Evolutionary conservation across 2,797 vertebrate genomes (phyloP).

Genomic region (Microcaecilia unicolor): DNA sequence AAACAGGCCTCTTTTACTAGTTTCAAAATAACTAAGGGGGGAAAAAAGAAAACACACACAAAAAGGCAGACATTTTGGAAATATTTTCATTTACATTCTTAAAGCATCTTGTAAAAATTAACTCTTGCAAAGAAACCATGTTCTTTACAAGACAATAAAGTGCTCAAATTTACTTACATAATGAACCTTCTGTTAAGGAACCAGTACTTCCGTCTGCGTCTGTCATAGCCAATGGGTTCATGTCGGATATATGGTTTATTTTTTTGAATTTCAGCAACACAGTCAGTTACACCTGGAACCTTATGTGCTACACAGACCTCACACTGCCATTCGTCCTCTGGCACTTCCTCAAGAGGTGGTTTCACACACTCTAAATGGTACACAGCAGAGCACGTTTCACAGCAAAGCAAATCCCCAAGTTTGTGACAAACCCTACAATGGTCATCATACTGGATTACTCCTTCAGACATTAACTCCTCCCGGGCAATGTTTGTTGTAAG

Average conservation of each 20-base stretch:
- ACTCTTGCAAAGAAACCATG: too few relatives aligned
- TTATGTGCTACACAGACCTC: conserved; percentile 91
- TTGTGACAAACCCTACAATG: conserved; percentile 94
- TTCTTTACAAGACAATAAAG: too few relatives aligned
- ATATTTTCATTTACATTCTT: too few relatives aligned
- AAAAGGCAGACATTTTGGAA: too few relatives aligned
- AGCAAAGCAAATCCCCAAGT: conserved; percentile 91
- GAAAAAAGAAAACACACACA: too few relatives aligned
- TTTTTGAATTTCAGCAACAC: conserved; percentile 87
- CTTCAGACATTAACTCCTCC: conserved; percentile 93
- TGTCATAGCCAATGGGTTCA: conserved; percentile 83
- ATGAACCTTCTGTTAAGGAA: conserved; percentile 87
- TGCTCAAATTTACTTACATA: conserved; percentile 77
- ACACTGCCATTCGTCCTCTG: conserved; percentile 96
- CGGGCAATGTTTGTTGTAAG: conserved; percentile 89
- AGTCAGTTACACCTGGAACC: conserved; percentile 86
- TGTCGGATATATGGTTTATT: conserved; percentile 87
- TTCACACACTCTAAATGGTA: conserved; percentile 96
- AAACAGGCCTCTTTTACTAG: too few relatives aligned
- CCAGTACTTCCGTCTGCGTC: conserved; percentile 88
- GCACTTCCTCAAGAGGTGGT: conserved; percentile 88
- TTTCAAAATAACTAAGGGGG: too few relatives aligned
- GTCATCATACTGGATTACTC: conserved; percentile 91
- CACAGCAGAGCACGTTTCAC: conserved; percentile 91
- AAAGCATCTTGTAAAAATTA: too few relatives aligned